Evolutionary conservation across 2,113 vertebrate species (phyloP).

Genomic region (Reinhardtius hippoglossoides): DNA sequence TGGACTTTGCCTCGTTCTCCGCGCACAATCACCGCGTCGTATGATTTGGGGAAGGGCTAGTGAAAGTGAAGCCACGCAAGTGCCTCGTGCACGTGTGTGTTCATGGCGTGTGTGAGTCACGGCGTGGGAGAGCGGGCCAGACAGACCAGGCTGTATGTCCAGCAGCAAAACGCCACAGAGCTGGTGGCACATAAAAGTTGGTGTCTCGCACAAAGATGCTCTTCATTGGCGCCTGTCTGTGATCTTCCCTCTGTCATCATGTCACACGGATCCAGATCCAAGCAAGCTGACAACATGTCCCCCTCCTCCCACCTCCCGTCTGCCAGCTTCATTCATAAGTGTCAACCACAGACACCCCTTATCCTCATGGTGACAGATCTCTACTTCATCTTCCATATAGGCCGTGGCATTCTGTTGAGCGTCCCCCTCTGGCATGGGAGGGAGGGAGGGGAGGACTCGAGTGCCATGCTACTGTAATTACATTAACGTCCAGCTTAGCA

Average conservation of each 20-base stretch:
- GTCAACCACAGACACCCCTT: conserved; percentile 65
- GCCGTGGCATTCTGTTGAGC: conserved; percentile 49
- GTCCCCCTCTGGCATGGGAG: conserved; percentile 44
- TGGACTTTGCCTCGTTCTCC: conserved; percentile 56
- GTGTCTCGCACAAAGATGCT: conserved; percentile 69
- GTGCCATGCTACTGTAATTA: conserved; percentile 66
- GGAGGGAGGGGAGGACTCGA: conserved; percentile 20
- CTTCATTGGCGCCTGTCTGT: conserved; percentile 67
- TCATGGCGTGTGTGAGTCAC: conserved; percentile 66
- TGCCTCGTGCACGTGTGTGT: conserved; percentile 46
- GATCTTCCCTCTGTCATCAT: conserved; percentile 55
- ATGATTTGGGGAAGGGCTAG: conserved; percentile 25
- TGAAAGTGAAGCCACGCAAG: conserved; percentile 54
- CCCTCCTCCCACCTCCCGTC: not conserved
- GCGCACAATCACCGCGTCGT: conserved; percentile 23
- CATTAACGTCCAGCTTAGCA: conserved; percentile 61
- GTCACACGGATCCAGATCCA: conserved; percentile 56
- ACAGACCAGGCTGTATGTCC: conserved; percentile 54
- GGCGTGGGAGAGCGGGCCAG: not conserved
- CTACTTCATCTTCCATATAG: conserved; percentile 56
- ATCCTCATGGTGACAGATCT: conserved; percentile 65
- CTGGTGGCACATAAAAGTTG: conserved; percentile 60
- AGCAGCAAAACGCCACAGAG: conserved; percentile 37
- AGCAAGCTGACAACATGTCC: conserved; percentile 40
- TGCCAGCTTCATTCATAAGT: conserved; percentile 57